phyloP scores from a whole-genome alignment of 2,113 vertebrate genomes.

The Hemicordylus capensis region DNA sequence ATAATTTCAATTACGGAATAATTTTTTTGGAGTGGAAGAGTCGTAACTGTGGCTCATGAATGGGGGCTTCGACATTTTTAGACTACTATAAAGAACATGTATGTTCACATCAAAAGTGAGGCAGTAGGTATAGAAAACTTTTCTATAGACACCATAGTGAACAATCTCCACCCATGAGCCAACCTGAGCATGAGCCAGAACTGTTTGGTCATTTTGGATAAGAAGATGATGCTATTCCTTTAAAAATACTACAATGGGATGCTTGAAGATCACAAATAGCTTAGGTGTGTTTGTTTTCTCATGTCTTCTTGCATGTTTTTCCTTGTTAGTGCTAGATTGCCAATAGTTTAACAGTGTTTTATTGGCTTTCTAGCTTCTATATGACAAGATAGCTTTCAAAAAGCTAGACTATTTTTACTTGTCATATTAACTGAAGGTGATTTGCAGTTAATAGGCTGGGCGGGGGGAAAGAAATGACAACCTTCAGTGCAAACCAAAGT shows the following conservation, averaged over 20 bases:
- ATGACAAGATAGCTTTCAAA: conserved; percentile 11
- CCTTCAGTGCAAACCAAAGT: background rate
- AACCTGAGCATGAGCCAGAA: background rate
- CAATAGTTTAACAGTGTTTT: conserved; percentile 27
- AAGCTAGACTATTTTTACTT: conserved; percentile 22
- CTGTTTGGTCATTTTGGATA: background rate
- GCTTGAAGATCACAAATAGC: background rate
- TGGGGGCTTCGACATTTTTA: conserved; percentile 35
- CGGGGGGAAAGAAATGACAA: background rate
- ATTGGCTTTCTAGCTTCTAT: background rate
- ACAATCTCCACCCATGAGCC: background rate
- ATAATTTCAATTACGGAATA: conserved; percentile 49
- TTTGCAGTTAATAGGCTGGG: conserved; percentile 1
- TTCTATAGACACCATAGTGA: background rate
- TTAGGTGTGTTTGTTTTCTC: background rate
- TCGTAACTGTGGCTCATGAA: conserved; percentile 40
- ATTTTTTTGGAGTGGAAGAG: conserved; percentile 39
- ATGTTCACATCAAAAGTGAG: conserved; percentile 20
- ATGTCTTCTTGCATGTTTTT: conserved; percentile 7
- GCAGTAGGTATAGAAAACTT: background rate
- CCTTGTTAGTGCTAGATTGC: background rate
- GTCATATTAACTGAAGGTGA: conserved; percentile 2
- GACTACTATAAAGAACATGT: conserved; percentile 39
- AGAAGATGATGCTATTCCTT: background rate
- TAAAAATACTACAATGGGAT: background rate